Evolutionary conservation across 2,797 vertebrate species (phyloP), one percentile per base, ranked within the genome.

Genomic region (Macropus fuliginosus): DNA sequence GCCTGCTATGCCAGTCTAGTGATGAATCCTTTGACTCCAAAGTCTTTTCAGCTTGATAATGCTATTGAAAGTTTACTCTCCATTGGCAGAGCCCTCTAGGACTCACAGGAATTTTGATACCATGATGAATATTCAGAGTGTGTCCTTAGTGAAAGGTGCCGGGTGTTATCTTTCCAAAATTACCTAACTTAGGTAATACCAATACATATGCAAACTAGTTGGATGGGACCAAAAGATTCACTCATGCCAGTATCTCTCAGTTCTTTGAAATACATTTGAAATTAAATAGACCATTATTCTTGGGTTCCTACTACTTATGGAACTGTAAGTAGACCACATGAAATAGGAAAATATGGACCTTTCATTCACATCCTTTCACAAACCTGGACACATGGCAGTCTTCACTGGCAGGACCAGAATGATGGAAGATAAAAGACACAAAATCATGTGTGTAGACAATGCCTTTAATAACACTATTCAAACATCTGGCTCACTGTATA

Each of bases 341-440:
- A 91, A 95, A 21, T 91, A 40, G 93, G 0, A 54, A 96, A 98
- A 97, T 89, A 87, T 54, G 62, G 96, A 54, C 89, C 91, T 97
- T 94, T 91, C 92, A 92, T 50, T 96, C 96, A 95, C 89, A 95
- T 97, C 94, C 40, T 55, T 91, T 97, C 96, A 98, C 97, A 98
- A 94, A 92, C 87, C 92, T 24, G 95, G 94, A 97, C 97, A 98
- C 96, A 92, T 97, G 97, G 96, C 95, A 97, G 29, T 91, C 62
- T 55, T 95, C 94, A 55, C 24, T 55, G 55, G 81, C 94, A 95
- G 95, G 96, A 97, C 93, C 94, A 94, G 55, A 91, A 55, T n/a
- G 90, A 50, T 5, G n/a, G 89, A 95, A 97, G 96, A 98, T 97
- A 97, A 96, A 98, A 98, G 21, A 40, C 92, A 5, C 18, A 90